Percentiles rank a stretch among this genome's conserved stretches.
phyloP scores from a whole-genome alignment of 2,113 vertebrate species.

The Sphaerodactylus townsendi region DNA sequence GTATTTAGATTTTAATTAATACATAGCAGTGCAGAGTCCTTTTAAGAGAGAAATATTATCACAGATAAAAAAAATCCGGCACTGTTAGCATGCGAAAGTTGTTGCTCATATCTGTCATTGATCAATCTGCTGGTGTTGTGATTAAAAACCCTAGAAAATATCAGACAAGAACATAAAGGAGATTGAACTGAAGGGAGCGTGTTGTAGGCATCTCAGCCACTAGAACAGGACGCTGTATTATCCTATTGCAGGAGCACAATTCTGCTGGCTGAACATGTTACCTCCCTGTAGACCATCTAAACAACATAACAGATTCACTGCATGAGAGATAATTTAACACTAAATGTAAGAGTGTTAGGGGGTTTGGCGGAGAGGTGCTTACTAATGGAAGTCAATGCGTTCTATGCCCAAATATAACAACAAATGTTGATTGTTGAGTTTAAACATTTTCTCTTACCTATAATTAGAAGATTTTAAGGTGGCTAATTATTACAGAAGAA shows the following conservation, averaged over 20 bases:
- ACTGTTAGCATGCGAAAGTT: constrained; percentile 84
- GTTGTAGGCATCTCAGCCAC: background rate
- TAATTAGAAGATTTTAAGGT: constrained; percentile 29
- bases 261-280: background rate
- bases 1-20: constrained; percentile 99
- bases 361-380: background rate
- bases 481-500: background rate
- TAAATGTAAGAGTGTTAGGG: fast-evolving
- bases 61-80: constrained; percentile 86
- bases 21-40: constrained; percentile 82
- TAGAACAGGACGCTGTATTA: fast-evolving
- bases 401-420: fast-evolving
- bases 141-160: constrained; percentile 87
- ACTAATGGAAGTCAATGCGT: background rate
- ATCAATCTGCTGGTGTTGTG: constrained; percentile 84
- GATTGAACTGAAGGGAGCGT: constrained; percentile 52
- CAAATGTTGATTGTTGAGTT: background rate
- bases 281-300: background rate
- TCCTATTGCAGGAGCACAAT: fast-evolving
- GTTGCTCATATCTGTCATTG: constrained; percentile 92
- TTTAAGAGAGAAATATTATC: constrained; percentile 97
- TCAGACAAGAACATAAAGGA: constrained; percentile 72
- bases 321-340: background rate
- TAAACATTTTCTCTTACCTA: constrained; percentile 9
- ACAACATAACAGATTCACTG: background rate